These are phyloP conservation scores for Morphnarchus princeps DNA, from an alignment of 2,113 vertebrate genomes.

Conservation along the genomic window DNA sequence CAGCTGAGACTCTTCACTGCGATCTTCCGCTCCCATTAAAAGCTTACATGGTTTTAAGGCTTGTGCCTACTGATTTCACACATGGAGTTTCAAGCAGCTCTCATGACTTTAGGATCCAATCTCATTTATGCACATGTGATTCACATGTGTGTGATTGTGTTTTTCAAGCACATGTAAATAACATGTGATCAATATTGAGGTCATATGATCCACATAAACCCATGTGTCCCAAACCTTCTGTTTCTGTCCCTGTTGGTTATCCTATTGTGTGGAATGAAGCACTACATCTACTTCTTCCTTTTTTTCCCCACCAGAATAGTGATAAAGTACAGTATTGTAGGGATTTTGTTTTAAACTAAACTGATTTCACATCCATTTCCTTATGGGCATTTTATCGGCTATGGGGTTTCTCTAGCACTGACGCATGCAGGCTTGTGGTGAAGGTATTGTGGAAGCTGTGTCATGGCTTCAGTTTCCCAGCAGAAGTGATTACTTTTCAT, in stretches of 20 bases:
- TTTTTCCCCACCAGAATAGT: neutral
- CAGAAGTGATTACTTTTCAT: constrained; percentile 47
- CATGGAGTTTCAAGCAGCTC: constrained; percentile 24
- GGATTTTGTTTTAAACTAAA: constrained; percentile 9
- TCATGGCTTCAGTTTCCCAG: constrained; percentile 4
- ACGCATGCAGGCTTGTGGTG: constrained; percentile 13
- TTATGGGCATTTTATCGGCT: neutral
- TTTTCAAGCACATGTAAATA: constrained; percentile 15
- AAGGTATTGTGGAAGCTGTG: constrained; percentile 45
- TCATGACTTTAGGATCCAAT: constrained; percentile 14
- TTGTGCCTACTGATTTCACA: neutral
- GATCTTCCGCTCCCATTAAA: neutral
- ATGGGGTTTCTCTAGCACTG: neutral
- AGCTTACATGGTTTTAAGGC: neutral
- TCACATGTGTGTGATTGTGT: neutral
- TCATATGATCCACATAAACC: constrained; percentile 2
- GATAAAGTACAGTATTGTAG: neutral
- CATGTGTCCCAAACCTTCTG: constrained; percentile 26
- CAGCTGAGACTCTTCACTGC: neutral
- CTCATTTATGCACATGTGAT: constrained; percentile 3
- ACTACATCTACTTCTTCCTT: neutral
- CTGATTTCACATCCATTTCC: neutral
- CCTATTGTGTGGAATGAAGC: neutral
- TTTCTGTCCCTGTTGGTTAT: neutral
- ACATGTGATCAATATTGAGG: neutral